A percentile compares a stretch with the other conserved stretches of the same genome.
Evolutionary conservation across 2,888 invertebrate genomes (phyloP).

Genomic region (Melinaea marsaeus): DNA sequence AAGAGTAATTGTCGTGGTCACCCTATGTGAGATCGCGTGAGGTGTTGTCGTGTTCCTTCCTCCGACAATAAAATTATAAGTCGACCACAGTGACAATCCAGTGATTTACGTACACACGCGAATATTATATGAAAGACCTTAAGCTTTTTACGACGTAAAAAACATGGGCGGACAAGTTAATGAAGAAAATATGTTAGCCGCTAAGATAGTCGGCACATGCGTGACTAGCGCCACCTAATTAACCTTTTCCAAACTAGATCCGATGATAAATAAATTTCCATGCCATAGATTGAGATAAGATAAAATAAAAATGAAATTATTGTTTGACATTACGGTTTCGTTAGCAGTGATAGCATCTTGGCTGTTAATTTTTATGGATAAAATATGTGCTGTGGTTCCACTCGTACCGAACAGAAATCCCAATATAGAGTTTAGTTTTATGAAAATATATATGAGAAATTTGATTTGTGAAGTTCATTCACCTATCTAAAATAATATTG

Average conservation of each 20-base stretch:
- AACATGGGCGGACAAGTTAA: slow-evolving; percentile 68
- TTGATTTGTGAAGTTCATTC: too few relatives aligned
- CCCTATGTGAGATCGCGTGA: slow-evolving; percentile 54
- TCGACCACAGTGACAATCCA: slow-evolving; percentile 76
- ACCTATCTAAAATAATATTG: too few relatives aligned
- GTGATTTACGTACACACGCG: slow-evolving; percentile 77
- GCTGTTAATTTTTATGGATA: slow-evolving; percentile 16
- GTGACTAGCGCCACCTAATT: slow-evolving; percentile 50
- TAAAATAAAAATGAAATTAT: slow-evolving; percentile 36
- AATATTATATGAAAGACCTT: slow-evolving; percentile 70
- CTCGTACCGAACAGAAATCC: background rate
- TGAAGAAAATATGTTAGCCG: slow-evolving; percentile 65
- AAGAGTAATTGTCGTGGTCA: slow-evolving; percentile 3
- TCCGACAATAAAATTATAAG: slow-evolving; percentile 78
- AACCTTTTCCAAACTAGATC: slow-evolving; percentile 39
- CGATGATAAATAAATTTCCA: slow-evolving; percentile 34
- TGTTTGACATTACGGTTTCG: slow-evolving; percentile 31
- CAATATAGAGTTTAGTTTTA: too few relatives aligned
- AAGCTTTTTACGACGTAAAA: slow-evolving; percentile 60
- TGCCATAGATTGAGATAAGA: slow-evolving; percentile 34
- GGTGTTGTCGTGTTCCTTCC: slow-evolving; percentile 68
- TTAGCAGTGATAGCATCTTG: slow-evolving; percentile 27
- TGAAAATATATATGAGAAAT: too few relatives aligned
- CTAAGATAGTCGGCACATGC: slow-evolving; percentile 63
- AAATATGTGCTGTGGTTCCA: background rate